These are phyloP conservation scores for Porites evermanni DNA, from an alignment of 92 coral and sea anemone genomes.

Conservation along the genomic window DNA sequence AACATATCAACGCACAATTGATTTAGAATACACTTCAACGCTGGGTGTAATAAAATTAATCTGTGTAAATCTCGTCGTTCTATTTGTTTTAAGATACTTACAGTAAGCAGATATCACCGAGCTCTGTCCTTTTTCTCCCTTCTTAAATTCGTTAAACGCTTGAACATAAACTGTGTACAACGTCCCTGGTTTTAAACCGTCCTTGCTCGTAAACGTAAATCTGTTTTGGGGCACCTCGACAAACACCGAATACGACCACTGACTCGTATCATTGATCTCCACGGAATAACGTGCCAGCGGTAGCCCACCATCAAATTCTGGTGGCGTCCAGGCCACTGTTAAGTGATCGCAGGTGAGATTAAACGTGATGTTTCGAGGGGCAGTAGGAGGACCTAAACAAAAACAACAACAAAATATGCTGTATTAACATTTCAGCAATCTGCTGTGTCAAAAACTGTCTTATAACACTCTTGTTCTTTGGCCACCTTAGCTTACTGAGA, in stretches of 20 bases:
- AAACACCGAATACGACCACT: slow-evolving; percentile 40
- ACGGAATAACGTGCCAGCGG: slow-evolving; percentile 67
- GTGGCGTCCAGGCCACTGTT: slow-evolving; percentile 73
- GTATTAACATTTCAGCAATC: background rate
- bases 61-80: too few species aligned
- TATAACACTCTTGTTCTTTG: too few species aligned
- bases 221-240: slow-evolving; percentile 42
- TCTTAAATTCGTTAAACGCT: slow-evolving; percentile 46
- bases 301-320: slow-evolving; percentile 73
- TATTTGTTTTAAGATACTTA: slow-evolving; percentile 35
- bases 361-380: slow-evolving; percentile 68
- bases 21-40: too few species aligned
- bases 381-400: slow-evolving; percentile 59
- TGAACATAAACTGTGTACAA: slow-evolving; percentile 44
- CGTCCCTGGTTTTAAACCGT: slow-evolving; percentile 57
- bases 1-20: too few species aligned
- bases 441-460: too few species aligned
- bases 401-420: background rate
- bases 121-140: slow-evolving; percentile 34
- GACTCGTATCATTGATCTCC: slow-evolving; percentile 36
- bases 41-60: too few species aligned
- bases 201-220: slow-evolving; percentile 59
- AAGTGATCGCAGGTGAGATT: slow-evolving; percentile 69
- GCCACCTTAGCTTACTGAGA: too few species aligned
- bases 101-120: slow-evolving; percentile 63